These are phyloP conservation scores for Drosophila affinis DNA, from an alignment of 2,888 invertebrate species.

Conservation along the genomic window DNA sequence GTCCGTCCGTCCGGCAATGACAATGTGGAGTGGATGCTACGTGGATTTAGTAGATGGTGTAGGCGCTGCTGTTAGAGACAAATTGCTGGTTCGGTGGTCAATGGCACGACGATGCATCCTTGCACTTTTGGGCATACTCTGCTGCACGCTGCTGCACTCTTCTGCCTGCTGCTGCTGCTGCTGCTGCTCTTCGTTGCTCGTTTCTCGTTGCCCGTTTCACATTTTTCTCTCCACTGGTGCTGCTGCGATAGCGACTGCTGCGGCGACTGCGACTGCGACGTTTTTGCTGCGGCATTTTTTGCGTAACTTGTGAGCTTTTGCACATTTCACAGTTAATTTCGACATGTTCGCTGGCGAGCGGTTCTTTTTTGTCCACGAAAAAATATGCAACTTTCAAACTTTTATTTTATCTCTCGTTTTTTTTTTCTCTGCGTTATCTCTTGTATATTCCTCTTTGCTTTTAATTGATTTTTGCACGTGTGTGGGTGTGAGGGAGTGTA, in stretches of 20 bases:
- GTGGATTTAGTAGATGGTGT: constrained; percentile 34
- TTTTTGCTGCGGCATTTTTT: constrained; percentile 70
- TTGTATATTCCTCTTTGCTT: constrained; percentile 45
- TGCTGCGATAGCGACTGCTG: constrained; percentile 11
- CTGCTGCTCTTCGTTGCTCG: constrained; percentile 49
- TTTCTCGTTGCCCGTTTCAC: constrained; percentile 61
- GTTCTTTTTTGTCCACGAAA: constrained; percentile 14
- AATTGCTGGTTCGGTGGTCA: constrained; percentile 74
- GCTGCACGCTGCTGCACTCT: constrained; percentile 9
- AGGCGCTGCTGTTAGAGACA: constrained; percentile 54
- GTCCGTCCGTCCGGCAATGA: constrained; percentile 15
- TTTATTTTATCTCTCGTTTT: constrained; percentile 22
- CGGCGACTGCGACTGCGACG: constrained; percentile 30
- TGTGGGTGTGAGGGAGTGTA: constrained; percentile 52
- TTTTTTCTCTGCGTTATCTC: constrained; percentile 7
- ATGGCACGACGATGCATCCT: constrained; percentile 62
- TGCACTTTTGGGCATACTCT: constrained; percentile 33
- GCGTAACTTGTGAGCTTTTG: constrained; percentile 71
- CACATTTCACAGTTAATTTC: constrained; percentile 66
- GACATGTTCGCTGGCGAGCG: constrained; percentile 44
- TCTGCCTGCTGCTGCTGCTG: constrained; percentile 42
- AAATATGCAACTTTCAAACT: constrained; percentile 32
- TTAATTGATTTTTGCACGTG: constrained; percentile 73
- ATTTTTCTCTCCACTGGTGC: constrained; percentile 58
- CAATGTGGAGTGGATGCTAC: constrained; percentile 34